These are phyloP conservation scores for Leucophenga montana DNA, from an alignment of 2,888 invertebrate genomes.

Conservation along the genomic window DNA sequence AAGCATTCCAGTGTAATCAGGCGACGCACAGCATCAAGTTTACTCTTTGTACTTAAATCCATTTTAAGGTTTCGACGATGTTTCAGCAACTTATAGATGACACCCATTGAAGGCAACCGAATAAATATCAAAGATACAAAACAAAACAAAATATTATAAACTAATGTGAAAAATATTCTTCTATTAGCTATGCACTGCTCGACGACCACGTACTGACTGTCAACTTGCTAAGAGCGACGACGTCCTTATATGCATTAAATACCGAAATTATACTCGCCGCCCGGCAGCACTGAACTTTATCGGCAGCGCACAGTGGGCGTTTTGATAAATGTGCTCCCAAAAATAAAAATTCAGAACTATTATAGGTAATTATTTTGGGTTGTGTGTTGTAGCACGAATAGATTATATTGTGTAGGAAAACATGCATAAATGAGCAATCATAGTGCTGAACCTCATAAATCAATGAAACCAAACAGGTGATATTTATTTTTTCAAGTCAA, in stretches of 20 bases:
- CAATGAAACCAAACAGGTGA: no score
- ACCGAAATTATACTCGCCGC: not conserved
- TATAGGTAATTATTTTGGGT: not conserved
- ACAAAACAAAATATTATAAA: not conserved
- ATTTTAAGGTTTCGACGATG: slow-evolving; percentile 45
- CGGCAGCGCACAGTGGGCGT: no score
- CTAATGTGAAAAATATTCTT: not conserved
- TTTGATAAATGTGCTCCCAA: no score
- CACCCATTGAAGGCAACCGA: slow-evolving; percentile 53
- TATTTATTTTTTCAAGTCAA: no score
- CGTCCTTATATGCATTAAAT: slow-evolving; percentile 35
- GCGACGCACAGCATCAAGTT: not conserved
- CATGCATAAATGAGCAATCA: no score
- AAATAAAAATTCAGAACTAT: no score
- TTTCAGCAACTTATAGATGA: slow-evolving; percentile 66
- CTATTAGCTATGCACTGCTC: not conserved
- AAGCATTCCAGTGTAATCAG: not conserved
- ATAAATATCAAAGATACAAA: not conserved
- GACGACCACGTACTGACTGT: slow-evolving; percentile 52
- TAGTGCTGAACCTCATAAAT: no score
- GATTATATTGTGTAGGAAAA: no score
- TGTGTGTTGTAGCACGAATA: no score
- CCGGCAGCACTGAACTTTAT: not conserved
- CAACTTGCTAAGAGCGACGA: slow-evolving; percentile 37
- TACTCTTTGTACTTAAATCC: slow-evolving; percentile 44